A percentile compares a stretch with the other conserved stretches of the same genome.
These are phyloP conservation scores for Varanus komodoensis DNA, from an alignment of 2,113 vertebrate species.

Conservation along the genomic window DNA sequence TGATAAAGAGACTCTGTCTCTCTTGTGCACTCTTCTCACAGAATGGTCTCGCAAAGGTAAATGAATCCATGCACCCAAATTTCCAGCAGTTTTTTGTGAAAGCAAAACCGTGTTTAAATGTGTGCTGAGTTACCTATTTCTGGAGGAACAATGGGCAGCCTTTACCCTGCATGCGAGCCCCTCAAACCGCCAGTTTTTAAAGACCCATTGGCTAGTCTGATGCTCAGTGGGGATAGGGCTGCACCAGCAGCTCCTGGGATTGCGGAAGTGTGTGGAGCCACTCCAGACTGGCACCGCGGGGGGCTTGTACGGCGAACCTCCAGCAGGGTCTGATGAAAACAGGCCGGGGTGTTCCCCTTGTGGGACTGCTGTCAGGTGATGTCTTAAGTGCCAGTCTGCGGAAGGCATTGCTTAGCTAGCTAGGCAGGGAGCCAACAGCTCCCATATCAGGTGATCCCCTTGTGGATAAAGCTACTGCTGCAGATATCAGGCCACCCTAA, in stretches of 20 bases:
- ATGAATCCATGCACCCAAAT: constrained; percentile 42
- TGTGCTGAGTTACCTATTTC: constrained; percentile 26
- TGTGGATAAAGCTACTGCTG: constrained; percentile 1
- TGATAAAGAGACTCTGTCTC: constrained; percentile 67
- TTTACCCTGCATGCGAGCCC: constrained; percentile 43
- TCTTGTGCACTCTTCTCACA: constrained; percentile 46
- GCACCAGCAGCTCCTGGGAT: constrained; percentile 5
- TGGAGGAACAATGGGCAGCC: not conserved
- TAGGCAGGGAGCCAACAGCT: not conserved
- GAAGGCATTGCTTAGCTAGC: not conserved
- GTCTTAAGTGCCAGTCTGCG: not conserved
- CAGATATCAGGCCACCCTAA: constrained; percentile 5
- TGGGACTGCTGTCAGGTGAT: not conserved
- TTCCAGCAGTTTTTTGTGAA: constrained; percentile 42
- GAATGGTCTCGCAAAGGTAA: constrained; percentile 60
- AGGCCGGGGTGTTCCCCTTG: not conserved
- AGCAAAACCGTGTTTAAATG: constrained; percentile 41
- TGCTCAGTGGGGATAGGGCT: not conserved
- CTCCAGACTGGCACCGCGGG: not conserved
- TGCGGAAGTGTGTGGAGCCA: not conserved
- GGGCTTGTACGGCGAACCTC: constrained; percentile 18
- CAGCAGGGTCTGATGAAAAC: constrained; percentile 8
- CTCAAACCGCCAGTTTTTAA: not conserved
- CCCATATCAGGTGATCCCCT: not conserved
- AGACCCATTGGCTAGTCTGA: not conserved